Conservation (phyloP, 2,797 vertebrate species). For the Lepus townsendii region DNA sequence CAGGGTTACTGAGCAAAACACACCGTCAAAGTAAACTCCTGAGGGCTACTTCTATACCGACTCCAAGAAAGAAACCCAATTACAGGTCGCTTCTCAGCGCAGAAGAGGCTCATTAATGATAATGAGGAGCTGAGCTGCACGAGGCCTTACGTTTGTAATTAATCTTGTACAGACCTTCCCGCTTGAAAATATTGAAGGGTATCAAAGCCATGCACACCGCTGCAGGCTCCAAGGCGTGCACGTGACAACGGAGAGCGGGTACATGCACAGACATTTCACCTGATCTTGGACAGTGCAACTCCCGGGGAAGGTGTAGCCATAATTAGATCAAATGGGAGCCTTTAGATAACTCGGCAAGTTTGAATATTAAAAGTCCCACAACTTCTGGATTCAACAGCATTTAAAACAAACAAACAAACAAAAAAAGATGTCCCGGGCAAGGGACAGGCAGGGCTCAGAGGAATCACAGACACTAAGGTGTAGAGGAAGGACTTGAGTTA, state of each 20-base stretch:
- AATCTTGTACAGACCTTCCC: conserved; percentile 84
- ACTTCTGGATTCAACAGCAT: conserved; percentile 15
- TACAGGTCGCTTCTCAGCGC: conserved; percentile 80
- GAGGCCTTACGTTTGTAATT: conserved; percentile 84
- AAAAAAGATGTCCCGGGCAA: neutral
- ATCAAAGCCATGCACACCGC: conserved; percentile 80
- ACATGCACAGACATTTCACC: neutral
- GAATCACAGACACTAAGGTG: neutral
- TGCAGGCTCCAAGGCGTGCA: conserved; percentile 13
- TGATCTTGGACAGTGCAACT: conserved; percentile 11
- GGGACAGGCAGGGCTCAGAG: neutral
- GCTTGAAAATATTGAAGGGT: conserved; percentile 82
- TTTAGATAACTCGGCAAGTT: conserved; percentile 31
- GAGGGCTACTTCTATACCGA: conserved; percentile 72
- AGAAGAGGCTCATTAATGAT: conserved; percentile 85
- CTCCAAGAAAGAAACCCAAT: conserved; percentile 76
- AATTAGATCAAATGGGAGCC: conserved; percentile 60
- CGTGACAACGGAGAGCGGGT: neutral
- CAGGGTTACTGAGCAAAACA: conserved; percentile 53
- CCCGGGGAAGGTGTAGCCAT: conserved; percentile 27
- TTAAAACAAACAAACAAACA: neutral
- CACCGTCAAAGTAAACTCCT: conserved; percentile 69
- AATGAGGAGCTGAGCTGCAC: conserved; percentile 84
- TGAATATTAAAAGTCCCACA: conserved; percentile 5
- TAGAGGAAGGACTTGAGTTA: conserved; percentile 82